Evolutionary conservation across 2,888 invertebrate genomes (phyloP), one percentile per base, ranked within the genome.

Genomic region (Drosophila algonquin): DNA sequence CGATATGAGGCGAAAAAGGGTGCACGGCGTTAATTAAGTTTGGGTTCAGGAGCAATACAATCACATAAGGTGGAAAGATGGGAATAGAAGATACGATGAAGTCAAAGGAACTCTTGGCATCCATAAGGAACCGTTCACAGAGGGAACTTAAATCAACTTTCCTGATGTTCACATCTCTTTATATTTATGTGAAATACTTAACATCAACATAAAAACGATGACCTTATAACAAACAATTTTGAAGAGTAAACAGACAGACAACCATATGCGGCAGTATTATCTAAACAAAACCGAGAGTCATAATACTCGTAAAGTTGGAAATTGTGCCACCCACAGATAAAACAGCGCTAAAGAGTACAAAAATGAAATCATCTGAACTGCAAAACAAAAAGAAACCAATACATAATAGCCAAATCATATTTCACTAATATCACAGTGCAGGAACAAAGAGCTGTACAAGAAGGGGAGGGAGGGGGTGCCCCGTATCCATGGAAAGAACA

Each of bases 381-480:
- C 18, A n/a, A 35, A 21, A 6, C 1, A 61, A 69, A 69, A 62
- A 27, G 7, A 6, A 6, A 27, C 8, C n/a, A 12, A 45, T 14
- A 6, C 3, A 61, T 62, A 69, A 62, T 24, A 52, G 77, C 79
- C 73, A 75, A 86, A 78, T 85, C 84, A 84, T 87, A 84, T 83
- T 77, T 78, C 62, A 76, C 71, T 81, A 73, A 82, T 81, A 74
- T 75, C 69, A 73, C 70, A 77, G 60, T 5, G 30, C 32, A 10
- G 32, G 14, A 21, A 32, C 48, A 63, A 62, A 50, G 44, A 55
- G 58, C 62, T 27, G 10, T 16, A 16, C 18, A n/a, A 45, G 32
- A 21, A 30, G 30, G 30, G 30, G 30, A n/a, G 21, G 8, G 6
- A 30, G 14, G 8, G 24, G 24, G 0, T 5, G 24, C 4, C 16